Percentiles rank a stretch among this genome's conserved stretches.
These are phyloP conservation scores for Pelvicachromis taeniatus DNA, from an alignment of 2,113 vertebrate species.

Conservation along the genomic window DNA sequence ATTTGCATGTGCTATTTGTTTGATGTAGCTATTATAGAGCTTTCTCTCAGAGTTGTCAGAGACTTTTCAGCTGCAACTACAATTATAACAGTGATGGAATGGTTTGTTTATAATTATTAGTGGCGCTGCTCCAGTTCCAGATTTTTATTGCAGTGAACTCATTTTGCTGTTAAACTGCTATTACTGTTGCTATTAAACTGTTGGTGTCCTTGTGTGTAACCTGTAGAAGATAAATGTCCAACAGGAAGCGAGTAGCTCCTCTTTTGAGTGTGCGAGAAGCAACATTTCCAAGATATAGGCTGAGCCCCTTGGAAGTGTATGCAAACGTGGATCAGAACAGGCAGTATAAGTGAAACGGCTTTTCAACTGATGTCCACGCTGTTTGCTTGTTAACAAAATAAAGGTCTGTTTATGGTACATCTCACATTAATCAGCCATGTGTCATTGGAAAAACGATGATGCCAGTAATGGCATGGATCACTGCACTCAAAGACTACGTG, in stretches of 20 bases:
- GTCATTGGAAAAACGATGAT: not conserved
- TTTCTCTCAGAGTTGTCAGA: not conserved
- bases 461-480: not conserved
- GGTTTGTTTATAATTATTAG: not conserved
- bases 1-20: not conserved
- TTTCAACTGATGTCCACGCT: not conserved
- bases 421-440: not conserved
- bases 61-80: not conserved
- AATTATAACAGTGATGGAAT: not conserved
- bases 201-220: not conserved
- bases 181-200: not conserved
- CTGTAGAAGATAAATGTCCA: not conserved
- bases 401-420: not conserved
- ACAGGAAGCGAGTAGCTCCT: not conserved
- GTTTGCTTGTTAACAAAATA: not conserved
- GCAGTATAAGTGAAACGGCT: rapidly evolving
- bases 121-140: not conserved
- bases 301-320: not conserved
- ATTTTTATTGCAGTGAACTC: not conserved
- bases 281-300: not conserved
- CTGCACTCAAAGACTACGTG: not conserved
- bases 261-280: not conserved
- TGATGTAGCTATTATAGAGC: not conserved
- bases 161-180: not conserved
- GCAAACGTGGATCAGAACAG: not conserved